Evolutionary conservation across 2,113 vertebrate species (phyloP), one percentile per base, ranked within the genome.

Genomic region (Phodopus roborovskii): DNA sequence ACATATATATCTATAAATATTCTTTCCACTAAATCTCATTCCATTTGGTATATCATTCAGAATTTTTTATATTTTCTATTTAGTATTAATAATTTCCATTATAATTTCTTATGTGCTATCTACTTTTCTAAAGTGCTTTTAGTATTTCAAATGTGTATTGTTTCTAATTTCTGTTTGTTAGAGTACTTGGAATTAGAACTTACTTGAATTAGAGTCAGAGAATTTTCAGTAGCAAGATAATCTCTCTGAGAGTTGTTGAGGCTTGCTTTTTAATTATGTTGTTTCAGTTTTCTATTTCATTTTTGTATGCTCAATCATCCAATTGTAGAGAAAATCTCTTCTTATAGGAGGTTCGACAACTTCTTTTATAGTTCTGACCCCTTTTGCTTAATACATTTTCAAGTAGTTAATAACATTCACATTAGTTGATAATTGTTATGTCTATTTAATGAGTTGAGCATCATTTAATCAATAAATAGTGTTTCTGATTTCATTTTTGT

Each of bases 1-100:
- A 75, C 22, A 53, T 88, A 56, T 81, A 88, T 90, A 81, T 9
- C 83, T 66, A 36, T 66, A 84, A 83, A 84, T 79, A 9, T 48
- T 94, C 7, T 3, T 94, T 1, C 96, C 24, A 85, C 1, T 22
- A 16, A 36, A 71, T 42, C n/a, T 30, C 19, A 26, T 74, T n/a
- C 13, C 12, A 83, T 94, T 95, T 86, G 19, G 56, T 86, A n/a
- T 50, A 12, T 93, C 66, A 93, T 78, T 82, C 26, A 86, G 2
- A n/a, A n/a, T n/a, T 77, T 73, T 86, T 74, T 95, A 88, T 73
- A 75, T 81, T 96, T 92, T 88, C 48, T 78, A 45, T 19, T 64
- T 84, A 84, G 45, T 64, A 45, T 84, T 84, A 64, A 83, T 83
- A 58, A 81, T 82, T 92, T 91, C 1, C 87, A 24, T 87, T 74